Percentiles rank a stretch among this genome's conserved stretches.
Conservation (phyloP, 2,888 invertebrate species). For the Neoitamus cyanurus region DNA sequence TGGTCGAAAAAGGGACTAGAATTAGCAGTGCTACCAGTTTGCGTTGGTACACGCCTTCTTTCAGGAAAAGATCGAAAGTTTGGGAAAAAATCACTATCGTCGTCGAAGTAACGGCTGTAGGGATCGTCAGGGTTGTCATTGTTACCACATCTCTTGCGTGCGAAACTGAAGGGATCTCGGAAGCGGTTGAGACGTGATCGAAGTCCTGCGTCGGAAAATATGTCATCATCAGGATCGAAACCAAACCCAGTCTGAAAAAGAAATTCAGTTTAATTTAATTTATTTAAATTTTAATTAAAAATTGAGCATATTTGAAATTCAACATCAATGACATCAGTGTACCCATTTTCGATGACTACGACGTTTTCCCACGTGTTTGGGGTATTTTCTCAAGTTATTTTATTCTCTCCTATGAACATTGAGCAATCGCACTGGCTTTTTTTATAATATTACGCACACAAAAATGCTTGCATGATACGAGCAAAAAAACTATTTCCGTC, state of each 20-base stretch:
- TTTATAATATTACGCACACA: background rate
- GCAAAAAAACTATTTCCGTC: conserved; percentile 21
- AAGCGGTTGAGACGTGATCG: conserved; percentile 63
- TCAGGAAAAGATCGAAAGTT: conserved; percentile 62
- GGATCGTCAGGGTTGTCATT: conserved; percentile 60
- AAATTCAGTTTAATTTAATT: conserved; percentile 12
- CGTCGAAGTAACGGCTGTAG: conserved; percentile 59
- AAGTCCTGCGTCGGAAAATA: conserved; percentile 61
- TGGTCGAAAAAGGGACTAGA: conserved; percentile 60
- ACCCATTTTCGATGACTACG: background rate
- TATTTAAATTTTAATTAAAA: too few species aligned
- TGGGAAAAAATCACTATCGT: conserved; percentile 63
- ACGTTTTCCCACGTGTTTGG: background rate
- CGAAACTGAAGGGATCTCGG: conserved; percentile 62
- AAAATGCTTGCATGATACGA: background rate
- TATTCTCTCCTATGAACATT: background rate
- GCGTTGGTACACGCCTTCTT: conserved; percentile 56
- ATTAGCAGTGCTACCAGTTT: conserved; percentile 13
- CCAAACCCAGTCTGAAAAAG: conserved; percentile 63
- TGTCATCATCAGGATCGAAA: conserved; percentile 63
- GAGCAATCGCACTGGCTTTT: background rate
- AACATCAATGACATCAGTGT: background rate
- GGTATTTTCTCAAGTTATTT: background rate
- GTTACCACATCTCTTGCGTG: conserved; percentile 64
- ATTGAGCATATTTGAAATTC: background rate